Evolutionary conservation across 1,140 invertebrate species (phyloP).

Genomic region (Drosophila lacertosa): DNA sequence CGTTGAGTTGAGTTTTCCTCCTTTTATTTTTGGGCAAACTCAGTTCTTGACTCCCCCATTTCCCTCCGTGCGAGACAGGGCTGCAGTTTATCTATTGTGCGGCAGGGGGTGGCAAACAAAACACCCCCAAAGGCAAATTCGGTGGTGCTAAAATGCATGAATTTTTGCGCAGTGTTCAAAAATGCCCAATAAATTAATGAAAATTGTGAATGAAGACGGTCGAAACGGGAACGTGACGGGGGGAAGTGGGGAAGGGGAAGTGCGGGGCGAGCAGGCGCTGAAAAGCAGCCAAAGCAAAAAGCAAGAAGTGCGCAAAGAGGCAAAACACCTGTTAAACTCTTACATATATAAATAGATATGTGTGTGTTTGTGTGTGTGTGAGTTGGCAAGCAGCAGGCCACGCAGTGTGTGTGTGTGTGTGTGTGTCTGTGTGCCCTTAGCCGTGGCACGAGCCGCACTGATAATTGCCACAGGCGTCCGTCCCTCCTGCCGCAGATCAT

Average conservation of each 20-base stretch:
- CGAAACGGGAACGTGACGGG: too few species aligned
- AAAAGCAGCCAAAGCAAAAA: conserved; percentile 27
- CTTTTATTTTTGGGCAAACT: conserved; percentile 3
- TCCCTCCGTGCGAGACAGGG: conserved; percentile 8
- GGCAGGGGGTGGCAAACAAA: not conserved
- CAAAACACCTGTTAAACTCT: conserved; percentile 73
- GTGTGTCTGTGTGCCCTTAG: conserved; percentile 27
- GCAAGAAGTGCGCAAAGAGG: conserved; percentile 60
- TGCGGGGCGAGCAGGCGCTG: conserved; percentile 1
- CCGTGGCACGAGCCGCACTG: conserved; percentile 39
- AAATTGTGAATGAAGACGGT: not conserved
- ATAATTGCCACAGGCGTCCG: conserved; percentile 11
- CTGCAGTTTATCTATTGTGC: conserved; percentile 15
- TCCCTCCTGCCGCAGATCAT: not conserved
- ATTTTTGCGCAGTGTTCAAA: conserved; percentile 27
- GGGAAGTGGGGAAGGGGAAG: not conserved
- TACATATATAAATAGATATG: not conserved
- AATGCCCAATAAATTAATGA: conserved; percentile 41
- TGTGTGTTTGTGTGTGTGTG: conserved; percentile 13
- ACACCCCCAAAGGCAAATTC: not conserved
- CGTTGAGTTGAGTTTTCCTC: conserved; percentile 18
- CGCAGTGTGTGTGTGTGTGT: conserved; percentile 17
- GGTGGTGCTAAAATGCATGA: not conserved
- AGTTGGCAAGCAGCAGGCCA: conserved; percentile 37
- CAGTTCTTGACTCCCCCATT: too few species aligned